Evolutionary conservation across 1,140 invertebrate genomes (phyloP), one percentile per base, ranked within the genome.

Genomic region (Palaemon carinicauda): DNA sequence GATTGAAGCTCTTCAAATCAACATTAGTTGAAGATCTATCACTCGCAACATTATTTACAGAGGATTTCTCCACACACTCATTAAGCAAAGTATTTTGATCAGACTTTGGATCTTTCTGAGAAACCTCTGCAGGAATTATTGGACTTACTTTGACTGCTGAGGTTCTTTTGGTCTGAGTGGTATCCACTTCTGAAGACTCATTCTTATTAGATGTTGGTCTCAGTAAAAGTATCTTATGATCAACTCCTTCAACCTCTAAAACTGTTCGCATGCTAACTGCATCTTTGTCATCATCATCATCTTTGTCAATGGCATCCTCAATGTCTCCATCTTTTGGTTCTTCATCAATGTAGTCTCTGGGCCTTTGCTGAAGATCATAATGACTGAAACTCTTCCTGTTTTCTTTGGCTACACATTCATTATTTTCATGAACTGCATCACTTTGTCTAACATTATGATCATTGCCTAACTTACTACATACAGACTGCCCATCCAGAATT

Each of bases 51-150:
- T 77, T 75, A 53, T 60, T 77, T 56, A 24, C n/a, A 41, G 14
- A 41, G 10, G 71, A 56, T 27, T 54, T 52, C 53, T 77, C 21
- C 51, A 84, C 53, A 84, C 51, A 84, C 4, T 74, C 82, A 50
- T 74, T 84, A 14, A 75, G 53, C 15, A 84, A 53, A 24, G 82
- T 54, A 17, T 56, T 74, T 50, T 84, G 82, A 77, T 84, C 82
- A 60, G 65, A 51, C n/a, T 78, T 74, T 65, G 74, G 21, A 41
- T 41, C 41, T 41, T 41, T 41, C 41, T 41, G 41, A 41, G 41
- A 41, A 41, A 41, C 12, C 41, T 41, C 41, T 9, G 41, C 41
- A 41, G 41, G 12, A 41, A 41, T 12, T 12, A 4, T 41, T 12
- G 7, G 41, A 41, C 41, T 41, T 5, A 41, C 41, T 12, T 41